phyloP scores from a whole-genome alignment of 2,888 invertebrate species.

The Fragum whitleyi region DNA sequence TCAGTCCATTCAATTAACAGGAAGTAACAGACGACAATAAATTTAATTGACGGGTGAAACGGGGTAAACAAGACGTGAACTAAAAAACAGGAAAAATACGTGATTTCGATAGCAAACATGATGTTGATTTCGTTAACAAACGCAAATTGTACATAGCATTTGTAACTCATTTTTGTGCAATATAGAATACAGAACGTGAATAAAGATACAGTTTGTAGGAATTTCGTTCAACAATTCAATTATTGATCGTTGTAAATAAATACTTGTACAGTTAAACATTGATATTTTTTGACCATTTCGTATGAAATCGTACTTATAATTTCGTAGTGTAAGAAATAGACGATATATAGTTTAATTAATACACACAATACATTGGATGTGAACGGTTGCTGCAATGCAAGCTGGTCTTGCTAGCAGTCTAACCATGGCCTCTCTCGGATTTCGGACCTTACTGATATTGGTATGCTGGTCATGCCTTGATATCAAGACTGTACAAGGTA shows the following conservation, averaged over 20 bases:
- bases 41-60: slow-evolving; percentile 8
- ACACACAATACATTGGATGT: slow-evolving; percentile 6
- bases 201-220: too few relatives aligned
- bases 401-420: slow-evolving; percentile 56
- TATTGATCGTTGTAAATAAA: slow-evolving; percentile 8
- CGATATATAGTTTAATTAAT: not conserved
- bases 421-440: slow-evolving; percentile 36
- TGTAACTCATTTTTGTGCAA: not conserved
- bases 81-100: not conserved
- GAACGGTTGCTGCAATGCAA: slow-evolving; percentile 44
- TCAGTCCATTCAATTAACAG: not conserved
- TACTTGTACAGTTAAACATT: not conserved
- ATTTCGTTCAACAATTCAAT: not conserved
- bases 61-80: slow-evolving; percentile 25
- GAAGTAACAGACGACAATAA: slow-evolving; percentile 18
- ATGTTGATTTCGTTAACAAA: not conserved
- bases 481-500: slow-evolving; percentile 52
- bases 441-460: slow-evolving; percentile 50
- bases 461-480: slow-evolving; percentile 55
- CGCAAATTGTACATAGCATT: not conserved
- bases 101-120: not conserved
- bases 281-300: not conserved
- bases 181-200: not conserved
- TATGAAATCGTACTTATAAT: not conserved
- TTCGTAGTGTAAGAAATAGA: not conserved